Conservation (phyloP, 1,140 invertebrate genomes). For the Apis florea region DNA sequence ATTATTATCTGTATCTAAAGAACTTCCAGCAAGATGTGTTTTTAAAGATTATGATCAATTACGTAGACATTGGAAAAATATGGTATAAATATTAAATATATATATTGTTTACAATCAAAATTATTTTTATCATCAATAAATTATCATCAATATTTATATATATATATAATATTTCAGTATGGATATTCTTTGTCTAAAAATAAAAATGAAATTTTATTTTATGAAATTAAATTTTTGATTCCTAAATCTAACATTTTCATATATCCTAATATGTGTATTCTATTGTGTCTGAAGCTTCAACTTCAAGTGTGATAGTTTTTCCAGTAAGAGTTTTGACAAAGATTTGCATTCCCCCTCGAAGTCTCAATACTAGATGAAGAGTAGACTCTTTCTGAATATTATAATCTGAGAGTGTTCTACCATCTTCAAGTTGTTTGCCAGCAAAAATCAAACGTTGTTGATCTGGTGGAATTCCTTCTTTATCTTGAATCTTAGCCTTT, state of each 20-base stretch:
- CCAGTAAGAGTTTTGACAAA: no score
- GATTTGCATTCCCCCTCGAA: slow-evolving; percentile 1
- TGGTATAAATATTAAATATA: slow-evolving; percentile 57
- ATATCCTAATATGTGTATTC: slow-evolving; percentile 75
- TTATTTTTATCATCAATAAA: background rate
- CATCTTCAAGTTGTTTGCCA: no score
- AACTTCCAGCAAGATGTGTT: slow-evolving; percentile 58
- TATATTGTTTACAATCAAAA: background rate
- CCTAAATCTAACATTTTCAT: slow-evolving; percentile 47
- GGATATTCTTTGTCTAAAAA: slow-evolving; percentile 73
- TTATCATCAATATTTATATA: background rate
- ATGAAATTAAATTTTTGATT: slow-evolving; percentile 62
- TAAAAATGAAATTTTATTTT: slow-evolving; percentile 65
- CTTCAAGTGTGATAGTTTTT: slow-evolving; percentile 84
- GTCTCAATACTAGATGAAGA: slow-evolving; percentile 6
- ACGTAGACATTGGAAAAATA: slow-evolving; percentile 76
- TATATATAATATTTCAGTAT: slow-evolving; percentile 65
- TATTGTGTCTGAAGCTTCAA: slow-evolving; percentile 88
- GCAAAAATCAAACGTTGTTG: no score
- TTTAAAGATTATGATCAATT: slow-evolving; percentile 72
- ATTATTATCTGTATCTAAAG: slow-evolving; percentile 64
- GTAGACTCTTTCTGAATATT: slow-evolving; percentile 62
- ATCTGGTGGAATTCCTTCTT: no score
- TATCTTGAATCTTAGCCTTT: background rate
- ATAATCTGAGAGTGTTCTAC: slow-evolving; percentile 14